Percentiles rank a stretch among this genome's conserved stretches.
These are phyloP conservation scores for Chaenodraco wilsoni DNA, from an alignment of 2,797 vertebrate genomes.

Conservation along the genomic window DNA sequence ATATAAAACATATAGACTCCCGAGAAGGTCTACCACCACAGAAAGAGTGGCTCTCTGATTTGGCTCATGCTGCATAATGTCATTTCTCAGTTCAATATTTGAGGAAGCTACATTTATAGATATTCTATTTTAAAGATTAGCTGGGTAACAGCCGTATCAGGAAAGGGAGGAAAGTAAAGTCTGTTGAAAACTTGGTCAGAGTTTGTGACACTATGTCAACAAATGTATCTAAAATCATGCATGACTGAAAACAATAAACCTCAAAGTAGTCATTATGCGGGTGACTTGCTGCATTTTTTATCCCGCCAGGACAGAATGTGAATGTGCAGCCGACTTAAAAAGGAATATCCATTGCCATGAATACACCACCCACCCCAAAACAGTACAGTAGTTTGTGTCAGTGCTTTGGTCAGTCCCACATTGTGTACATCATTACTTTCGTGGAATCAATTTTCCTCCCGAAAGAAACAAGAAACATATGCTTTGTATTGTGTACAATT, in stretches of 20 bases:
- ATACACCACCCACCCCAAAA: conserved; percentile 57
- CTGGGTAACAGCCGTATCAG: conserved; percentile 11
- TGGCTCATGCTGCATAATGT: not conserved
- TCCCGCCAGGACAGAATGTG: conserved; percentile 51
- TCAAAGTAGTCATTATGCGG: conserved; percentile 66
- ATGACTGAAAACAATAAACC: conserved; percentile 65
- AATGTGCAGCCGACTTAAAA: conserved; percentile 56
- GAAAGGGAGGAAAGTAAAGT: conserved; percentile 12
- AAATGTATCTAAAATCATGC: conserved; percentile 69
- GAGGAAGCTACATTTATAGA: not conserved
- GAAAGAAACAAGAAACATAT: conserved; percentile 87
- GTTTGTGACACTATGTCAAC: conserved; percentile 62
- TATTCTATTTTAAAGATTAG: conserved; percentile 5
- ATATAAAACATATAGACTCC: conserved; percentile 13
- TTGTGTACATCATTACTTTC: conserved; percentile 71
- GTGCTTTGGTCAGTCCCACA: conserved; percentile 67
- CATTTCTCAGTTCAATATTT: not conserved
- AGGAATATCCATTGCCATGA: conserved; percentile 55
- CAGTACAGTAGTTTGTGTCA: conserved; percentile 60
- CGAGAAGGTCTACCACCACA: conserved; percentile 1
- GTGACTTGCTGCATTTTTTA: conserved; percentile 56
- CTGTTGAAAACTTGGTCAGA: conserved; percentile 19
- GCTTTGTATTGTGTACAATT: conserved; percentile 82
- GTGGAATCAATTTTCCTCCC: conserved; percentile 76
- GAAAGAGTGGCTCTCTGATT: conserved; percentile 9